These are phyloP conservation scores for Hylaeus anthracinus DNA, from an alignment of 1,140 invertebrate species.

Conservation along the genomic window DNA sequence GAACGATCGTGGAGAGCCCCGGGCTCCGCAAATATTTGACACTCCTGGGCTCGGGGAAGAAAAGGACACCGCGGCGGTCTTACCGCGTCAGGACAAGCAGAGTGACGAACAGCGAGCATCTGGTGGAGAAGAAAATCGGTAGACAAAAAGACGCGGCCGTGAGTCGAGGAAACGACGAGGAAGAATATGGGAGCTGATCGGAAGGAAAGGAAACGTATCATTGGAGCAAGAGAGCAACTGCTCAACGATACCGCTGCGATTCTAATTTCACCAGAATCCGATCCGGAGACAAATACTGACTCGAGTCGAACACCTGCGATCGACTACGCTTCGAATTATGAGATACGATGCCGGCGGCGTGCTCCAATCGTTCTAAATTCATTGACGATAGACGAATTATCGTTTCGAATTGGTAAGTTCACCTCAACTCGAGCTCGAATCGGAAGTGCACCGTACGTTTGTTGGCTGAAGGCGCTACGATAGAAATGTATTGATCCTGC, in stretches of 20 bases:
- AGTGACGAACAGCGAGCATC: conserved; percentile 19
- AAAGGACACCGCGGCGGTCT: conserved; percentile 43
- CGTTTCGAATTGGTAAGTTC: too few species aligned
- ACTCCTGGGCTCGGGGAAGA: conserved; percentile 50
- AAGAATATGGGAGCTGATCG: neutral
- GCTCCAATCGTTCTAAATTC: too few species aligned
- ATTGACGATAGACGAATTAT: too few species aligned
- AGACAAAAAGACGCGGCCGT: conserved; percentile 17
- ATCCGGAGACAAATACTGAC: conserved; percentile 18
- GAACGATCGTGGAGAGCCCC: conserved; percentile 47
- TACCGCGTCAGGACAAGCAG: conserved; percentile 1
- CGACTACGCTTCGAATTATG: conserved; percentile 12
- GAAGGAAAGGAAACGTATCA: too few species aligned
- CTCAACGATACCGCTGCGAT: too few species aligned
- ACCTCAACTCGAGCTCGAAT: too few species aligned
- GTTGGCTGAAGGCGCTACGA: too few species aligned
- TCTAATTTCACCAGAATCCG: conserved; percentile 29
- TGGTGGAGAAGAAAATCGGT: neutral
- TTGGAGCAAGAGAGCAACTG: neutral
- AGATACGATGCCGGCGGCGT: neutral
- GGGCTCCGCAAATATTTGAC: conserved; percentile 71
- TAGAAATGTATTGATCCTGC: too few species aligned
- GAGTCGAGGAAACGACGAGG: neutral
- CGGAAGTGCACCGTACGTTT: too few species aligned
- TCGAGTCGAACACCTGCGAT: neutral